Evolutionary conservation across 2,113 vertebrate genomes (phyloP).

Genomic region (Chaetodon auriga): DNA sequence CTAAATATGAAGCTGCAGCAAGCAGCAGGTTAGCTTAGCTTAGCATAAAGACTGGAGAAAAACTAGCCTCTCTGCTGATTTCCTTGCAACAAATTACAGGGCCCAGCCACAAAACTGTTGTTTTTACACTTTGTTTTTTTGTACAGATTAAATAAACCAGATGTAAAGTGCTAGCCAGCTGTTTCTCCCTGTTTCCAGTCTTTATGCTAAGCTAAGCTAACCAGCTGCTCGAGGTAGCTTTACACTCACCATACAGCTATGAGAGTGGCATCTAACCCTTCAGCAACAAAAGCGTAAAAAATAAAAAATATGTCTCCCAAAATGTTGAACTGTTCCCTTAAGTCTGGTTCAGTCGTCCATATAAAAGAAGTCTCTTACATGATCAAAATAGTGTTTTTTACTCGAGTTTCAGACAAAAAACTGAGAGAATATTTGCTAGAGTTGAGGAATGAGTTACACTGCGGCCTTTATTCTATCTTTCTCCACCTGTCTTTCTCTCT

Average conservation of each 20-base stretch:
- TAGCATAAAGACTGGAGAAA: conserved; percentile 4
- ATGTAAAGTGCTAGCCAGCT: not conserved
- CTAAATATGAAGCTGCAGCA: not conserved
- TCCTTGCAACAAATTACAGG: too few species aligned
- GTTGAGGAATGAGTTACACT: not conserved
- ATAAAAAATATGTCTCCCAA: not conserved
- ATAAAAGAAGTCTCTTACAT: not conserved
- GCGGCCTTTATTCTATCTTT: not conserved
- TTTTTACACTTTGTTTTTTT: not conserved
- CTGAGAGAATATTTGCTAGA: not conserved
- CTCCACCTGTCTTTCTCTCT: conserved; percentile 6
- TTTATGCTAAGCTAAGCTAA: not conserved
- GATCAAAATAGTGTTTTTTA: not conserved
- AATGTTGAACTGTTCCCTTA: conserved; percentile 5
- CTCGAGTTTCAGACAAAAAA: not conserved
- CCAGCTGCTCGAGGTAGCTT: not conserved
- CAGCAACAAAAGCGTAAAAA: not conserved
- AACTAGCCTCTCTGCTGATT: too few species aligned
- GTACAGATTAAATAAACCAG: too few species aligned
- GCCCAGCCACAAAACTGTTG: too few species aligned
- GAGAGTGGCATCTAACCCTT: not conserved
- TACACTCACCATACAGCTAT: not conserved
- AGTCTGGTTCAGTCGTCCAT: conserved; percentile 8
- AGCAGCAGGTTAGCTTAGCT: conserved; percentile 8
- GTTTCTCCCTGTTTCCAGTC: not conserved